Conservation (phyloP, 2,888 invertebrate genomes). For the Torymus texanus region DNA sequence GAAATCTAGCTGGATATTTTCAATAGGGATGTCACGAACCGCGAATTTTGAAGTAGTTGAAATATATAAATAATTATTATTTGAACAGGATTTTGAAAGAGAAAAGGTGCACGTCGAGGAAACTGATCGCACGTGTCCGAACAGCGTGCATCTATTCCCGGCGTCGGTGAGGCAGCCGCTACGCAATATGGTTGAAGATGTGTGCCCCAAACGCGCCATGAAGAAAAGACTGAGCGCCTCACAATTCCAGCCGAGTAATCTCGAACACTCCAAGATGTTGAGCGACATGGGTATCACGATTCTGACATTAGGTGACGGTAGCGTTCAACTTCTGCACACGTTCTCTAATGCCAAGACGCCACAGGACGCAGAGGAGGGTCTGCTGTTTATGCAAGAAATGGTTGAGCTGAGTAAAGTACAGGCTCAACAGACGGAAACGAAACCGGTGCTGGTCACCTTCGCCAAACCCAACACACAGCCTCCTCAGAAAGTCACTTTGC, state of each 20-base stretch:
- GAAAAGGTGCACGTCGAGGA: slow-evolving; percentile 77
- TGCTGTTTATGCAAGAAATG: slow-evolving; percentile 98
- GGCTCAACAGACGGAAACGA: slow-evolving; percentile 77
- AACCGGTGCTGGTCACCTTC: slow-evolving; percentile 78
- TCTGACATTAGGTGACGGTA: slow-evolving; percentile 90
- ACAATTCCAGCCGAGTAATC: slow-evolving; percentile 88
- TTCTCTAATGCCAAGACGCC: slow-evolving; percentile 89
- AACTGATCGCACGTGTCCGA: slow-evolving; percentile 88
- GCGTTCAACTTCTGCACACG: slow-evolving; percentile 93
- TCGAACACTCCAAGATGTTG: slow-evolving; percentile 90
- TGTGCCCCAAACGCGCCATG: slow-evolving; percentile 81
- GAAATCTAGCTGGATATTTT: too few relatives aligned
- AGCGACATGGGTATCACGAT: slow-evolving; percentile 97
- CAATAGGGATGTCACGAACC: neutral
- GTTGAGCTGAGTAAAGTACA: slow-evolving; percentile 89
- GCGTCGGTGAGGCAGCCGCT: slow-evolving; percentile 89
- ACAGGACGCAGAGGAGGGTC: slow-evolving; percentile 92
- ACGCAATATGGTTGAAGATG: slow-evolving; percentile 89
- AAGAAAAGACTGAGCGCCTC: slow-evolving; percentile 82
- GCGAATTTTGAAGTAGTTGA: neutral
- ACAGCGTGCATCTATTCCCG: slow-evolving; percentile 88
- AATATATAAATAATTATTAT: neutral
- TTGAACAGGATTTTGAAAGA: slow-evolving; percentile 67
- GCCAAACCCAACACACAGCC: slow-evolving; percentile 73
- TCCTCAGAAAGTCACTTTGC: slow-evolving; percentile 73